Evolutionary conservation across 2,888 invertebrate species (phyloP).

Genomic region (Hypsopygia costalis): DNA sequence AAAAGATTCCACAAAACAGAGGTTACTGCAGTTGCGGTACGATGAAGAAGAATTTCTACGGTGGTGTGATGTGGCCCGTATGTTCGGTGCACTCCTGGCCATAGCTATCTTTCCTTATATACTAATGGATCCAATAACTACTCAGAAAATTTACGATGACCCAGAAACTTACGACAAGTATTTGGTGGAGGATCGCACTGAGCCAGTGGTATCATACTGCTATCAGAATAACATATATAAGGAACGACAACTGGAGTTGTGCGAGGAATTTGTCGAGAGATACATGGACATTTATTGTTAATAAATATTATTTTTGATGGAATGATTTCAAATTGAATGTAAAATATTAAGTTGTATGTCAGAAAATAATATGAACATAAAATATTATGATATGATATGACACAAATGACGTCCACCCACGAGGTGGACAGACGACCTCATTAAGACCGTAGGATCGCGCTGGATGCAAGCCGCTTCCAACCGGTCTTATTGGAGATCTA

Average conservation of each 20-base stretch:
- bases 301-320: too few species aligned
- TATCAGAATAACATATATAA: slow-evolving; percentile 18
- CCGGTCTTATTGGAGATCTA: too few species aligned
- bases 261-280: slow-evolving; percentile 25
- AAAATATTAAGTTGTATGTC: too few species aligned
- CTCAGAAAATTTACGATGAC: slow-evolving; percentile 24
- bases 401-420: too few species aligned
- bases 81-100: slow-evolving; percentile 17
- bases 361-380: too few species aligned
- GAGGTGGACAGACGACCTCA: too few species aligned
- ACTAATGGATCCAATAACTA: slow-evolving; percentile 32
- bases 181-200: slow-evolving; percentile 16
- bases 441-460: too few species aligned
- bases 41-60: slow-evolving; percentile 17
- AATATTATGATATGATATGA: too few species aligned
- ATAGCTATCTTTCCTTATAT: slow-evolving; percentile 31
- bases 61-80: slow-evolving; percentile 22
- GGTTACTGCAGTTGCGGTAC: slow-evolving; percentile 23
- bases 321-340: too few species aligned
- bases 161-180: slow-evolving; percentile 18
- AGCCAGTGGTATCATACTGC: slow-evolving; percentile 19
- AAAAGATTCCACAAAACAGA: slow-evolving; percentile 22
- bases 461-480: too few species aligned
- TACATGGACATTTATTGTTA: slow-evolving; percentile 18
- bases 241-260: slow-evolving; percentile 26